These are phyloP conservation scores for Limnephilus rhombicus DNA, from an alignment of 2,888 invertebrate genomes.

Conservation along the genomic window DNA sequence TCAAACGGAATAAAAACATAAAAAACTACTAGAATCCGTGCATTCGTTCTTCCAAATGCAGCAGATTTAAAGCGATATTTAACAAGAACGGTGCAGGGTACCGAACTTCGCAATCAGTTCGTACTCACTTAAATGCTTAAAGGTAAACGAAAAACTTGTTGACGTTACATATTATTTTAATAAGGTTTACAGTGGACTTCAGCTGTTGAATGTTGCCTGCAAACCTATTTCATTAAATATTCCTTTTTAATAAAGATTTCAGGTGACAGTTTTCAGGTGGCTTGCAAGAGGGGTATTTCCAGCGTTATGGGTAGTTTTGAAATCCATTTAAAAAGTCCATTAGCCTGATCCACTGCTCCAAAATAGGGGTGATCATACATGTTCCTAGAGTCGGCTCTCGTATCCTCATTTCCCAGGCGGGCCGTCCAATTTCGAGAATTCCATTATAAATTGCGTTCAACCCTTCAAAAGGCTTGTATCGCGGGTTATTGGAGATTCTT, in stretches of 20 bases:
- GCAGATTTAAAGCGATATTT: no score
- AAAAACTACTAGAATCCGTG: no score
- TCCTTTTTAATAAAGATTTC: neutral
- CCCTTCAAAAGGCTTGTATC: neutral
- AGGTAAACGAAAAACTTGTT: no score
- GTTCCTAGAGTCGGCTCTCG: neutral
- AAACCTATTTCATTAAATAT: neutral
- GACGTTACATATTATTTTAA: no score
- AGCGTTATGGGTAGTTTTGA: neutral
- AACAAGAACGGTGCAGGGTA: no score
- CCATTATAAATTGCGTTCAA: conserved; percentile 19
- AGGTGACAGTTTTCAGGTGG: neutral
- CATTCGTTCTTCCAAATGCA: no score
- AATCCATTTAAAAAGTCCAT: conserved; percentile 18
- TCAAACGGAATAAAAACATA: no score
- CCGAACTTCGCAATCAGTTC: no score
- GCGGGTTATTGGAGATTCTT: neutral
- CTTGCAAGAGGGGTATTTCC: neutral
- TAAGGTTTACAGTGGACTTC: neutral
- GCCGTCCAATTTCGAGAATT: conserved; percentile 18
- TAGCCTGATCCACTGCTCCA: neutral
- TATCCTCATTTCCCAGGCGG: conserved; percentile 23
- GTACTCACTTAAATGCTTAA: no score
- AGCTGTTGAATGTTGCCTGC: neutral
- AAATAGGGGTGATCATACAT: neutral